Conservation (phyloP, 2,888 invertebrate species). For the Serrognathus titanus region DNA sequence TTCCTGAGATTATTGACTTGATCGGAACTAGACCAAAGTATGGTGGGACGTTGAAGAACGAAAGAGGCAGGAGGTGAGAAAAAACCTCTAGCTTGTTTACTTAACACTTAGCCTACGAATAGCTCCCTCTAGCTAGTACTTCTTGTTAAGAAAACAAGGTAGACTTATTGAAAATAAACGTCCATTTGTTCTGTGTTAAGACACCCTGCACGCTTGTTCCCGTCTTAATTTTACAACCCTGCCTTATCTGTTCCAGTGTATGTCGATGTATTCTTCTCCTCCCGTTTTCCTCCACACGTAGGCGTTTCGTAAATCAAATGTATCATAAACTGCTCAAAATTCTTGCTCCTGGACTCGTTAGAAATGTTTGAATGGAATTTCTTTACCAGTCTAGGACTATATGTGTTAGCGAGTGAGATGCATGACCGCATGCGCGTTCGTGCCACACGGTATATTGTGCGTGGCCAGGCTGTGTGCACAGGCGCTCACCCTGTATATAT, state of each 20-base stretch:
- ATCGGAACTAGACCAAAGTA: slow-evolving; percentile 99
- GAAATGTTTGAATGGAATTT: slow-evolving; percentile 4
- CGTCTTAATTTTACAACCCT: not conserved
- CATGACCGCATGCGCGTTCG: slow-evolving; percentile 38
- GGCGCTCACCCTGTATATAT: slow-evolving; percentile 41
- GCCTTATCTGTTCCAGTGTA: slow-evolving; percentile 7
- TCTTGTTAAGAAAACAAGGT: slow-evolving; percentile 28
- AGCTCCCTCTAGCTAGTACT: slow-evolving; percentile 3
- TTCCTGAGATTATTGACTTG: slow-evolving; percentile 99
- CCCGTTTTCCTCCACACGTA: not conserved
- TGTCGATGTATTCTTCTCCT: slow-evolving; percentile 13
- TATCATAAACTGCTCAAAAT: not conserved
- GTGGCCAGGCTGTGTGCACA: slow-evolving; percentile 71
- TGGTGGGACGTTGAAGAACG: slow-evolving; percentile 99
- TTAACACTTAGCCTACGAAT: slow-evolving; percentile 20
- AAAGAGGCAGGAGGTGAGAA: slow-evolving; percentile 99
- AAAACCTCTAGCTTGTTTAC: slow-evolving; percentile 23
- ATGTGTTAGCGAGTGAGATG: slow-evolving; percentile 32
- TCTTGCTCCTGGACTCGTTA: not conserved
- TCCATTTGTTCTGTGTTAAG: slow-evolving; percentile 7
- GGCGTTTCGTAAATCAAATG: not conserved
- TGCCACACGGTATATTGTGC: slow-evolving; percentile 46
- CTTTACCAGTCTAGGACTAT: slow-evolving; percentile 2
- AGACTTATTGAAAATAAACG: slow-evolving; percentile 5
- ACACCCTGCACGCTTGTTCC: slow-evolving; percentile 15